phyloP scores from a whole-genome alignment of 2,113 vertebrate genomes.

The Dicerorhinus sumatrensis region DNA sequence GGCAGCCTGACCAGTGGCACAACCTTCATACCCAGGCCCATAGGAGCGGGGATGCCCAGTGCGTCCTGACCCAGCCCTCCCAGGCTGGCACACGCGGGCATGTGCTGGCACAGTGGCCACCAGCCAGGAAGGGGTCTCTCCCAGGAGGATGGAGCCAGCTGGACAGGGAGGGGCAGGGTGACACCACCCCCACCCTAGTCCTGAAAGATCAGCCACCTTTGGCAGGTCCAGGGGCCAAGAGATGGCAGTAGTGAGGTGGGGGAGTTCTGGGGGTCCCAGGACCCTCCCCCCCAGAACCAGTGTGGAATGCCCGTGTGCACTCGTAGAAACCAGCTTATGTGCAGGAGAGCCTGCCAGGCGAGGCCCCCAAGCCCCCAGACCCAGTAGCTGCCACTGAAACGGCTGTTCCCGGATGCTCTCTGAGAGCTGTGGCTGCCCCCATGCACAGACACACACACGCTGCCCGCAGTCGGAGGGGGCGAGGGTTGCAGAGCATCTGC shows the following conservation, averaged over 20 bases:
- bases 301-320: fast-evolving
- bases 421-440: not conserved
- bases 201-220: not conserved
- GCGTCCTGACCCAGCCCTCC: fast-evolving
- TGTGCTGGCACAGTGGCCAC: fast-evolving
- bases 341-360: not conserved
- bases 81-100: not conserved
- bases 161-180: not conserved
- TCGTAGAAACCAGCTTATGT: not conserved
- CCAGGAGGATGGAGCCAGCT: not conserved
- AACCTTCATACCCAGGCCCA: not conserved
- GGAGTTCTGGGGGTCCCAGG: too few species aligned
- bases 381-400: not conserved
- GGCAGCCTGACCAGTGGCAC: not conserved
- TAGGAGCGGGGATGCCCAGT: not conserved
- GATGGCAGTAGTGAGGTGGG: not conserved
- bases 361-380: not conserved
- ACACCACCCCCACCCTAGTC: not conserved
- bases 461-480: fast-evolving
- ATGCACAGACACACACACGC: not conserved
- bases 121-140: not conserved
- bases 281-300: not conserved
- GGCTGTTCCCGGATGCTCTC: not conserved
- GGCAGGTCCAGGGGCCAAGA: not conserved
- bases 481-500: not conserved